Base-by-base conservation (phyloP, 1,140 invertebrate species). In the Aphidius gifuensis region DNA sequence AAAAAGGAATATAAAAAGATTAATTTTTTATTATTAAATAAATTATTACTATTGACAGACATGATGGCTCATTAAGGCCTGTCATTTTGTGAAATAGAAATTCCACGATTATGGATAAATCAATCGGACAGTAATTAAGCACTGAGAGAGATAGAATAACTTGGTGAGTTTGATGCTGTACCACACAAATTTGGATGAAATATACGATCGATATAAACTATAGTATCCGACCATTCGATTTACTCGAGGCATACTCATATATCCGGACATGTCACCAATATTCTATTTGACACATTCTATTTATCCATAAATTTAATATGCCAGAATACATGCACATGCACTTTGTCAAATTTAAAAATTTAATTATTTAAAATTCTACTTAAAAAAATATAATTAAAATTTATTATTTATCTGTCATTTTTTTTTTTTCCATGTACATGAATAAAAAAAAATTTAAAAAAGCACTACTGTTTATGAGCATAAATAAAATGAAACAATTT, bases 121-220 rank as follows among this genome's bases (percentile, higher is more conserved):
- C 74, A 77, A 76, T 78, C 65, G 71, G 63, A 76, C 72, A 69
- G 72, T 77, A 77, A 74, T 77, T 77, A 77, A 77, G 71, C 69
- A 53, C 21, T 38, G 50, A 39, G 38, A 23, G 43, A 44, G 45
- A 44, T 42, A 43, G n/a, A 9, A 45, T 39, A 56, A 45, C 16
- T 16, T 56, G 1, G 23, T 3, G 54, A 56, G 43, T 56, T 56
- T 56, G 40, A n/a, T 42, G 53, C 42, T 55, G 39, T 32, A 32
- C 23, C 23, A 45, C 42, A 32, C 54, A 40, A 56, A 56, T 45
- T 9, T 45, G 42, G n/a, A 56, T 23, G 32, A 6, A 45, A 56
- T 45, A 45, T 45, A 45, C 11, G 23, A 32, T 32, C 23, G 4
- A 45, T 45, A 45, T 2, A 45, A 9, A 45, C 11, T 9, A 16